Conservation (phyloP, 2,888 invertebrate species). For the Eupeodes latifasciatus region DNA sequence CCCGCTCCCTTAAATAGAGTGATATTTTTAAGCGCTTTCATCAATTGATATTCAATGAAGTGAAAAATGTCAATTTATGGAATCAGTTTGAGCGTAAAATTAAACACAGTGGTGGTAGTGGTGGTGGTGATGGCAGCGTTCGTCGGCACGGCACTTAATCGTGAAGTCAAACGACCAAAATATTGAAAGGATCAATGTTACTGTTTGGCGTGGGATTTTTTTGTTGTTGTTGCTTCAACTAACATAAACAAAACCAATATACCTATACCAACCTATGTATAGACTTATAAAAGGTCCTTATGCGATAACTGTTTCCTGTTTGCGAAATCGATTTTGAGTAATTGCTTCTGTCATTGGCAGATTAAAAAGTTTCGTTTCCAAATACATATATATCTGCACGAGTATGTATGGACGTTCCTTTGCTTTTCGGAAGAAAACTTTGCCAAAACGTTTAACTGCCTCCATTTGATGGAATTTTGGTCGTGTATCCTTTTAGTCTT, state of each 20-base stretch:
- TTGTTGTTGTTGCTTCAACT: conserved; percentile 2
- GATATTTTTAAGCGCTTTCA: conserved; percentile 66
- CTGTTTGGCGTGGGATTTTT: conserved; percentile 27
- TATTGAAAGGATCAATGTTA: conserved; percentile 60
- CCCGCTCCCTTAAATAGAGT: conserved; percentile 53
- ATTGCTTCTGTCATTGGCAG: conserved; percentile 75
- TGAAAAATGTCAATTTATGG: conserved; percentile 73
- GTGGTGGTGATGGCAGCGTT: neutral
- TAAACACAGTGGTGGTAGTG: conserved; percentile 45
- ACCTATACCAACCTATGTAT: neutral
- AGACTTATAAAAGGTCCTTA: neutral
- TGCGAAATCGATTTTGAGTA: conserved; percentile 75
- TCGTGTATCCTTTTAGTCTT: conserved; percentile 13
- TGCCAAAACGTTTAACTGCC: conserved; percentile 55
- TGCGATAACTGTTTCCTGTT: conserved; percentile 75
- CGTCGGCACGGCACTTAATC: neutral
- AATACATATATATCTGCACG: neutral
- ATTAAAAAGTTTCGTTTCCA: conserved; percentile 71
- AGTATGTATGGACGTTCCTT: no score
- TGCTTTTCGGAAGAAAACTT: conserved; percentile 51
- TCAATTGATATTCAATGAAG: conserved; percentile 73
- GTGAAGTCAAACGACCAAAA: conserved; percentile 65
- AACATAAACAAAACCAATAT: conserved; percentile 3
- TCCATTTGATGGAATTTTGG: conserved; percentile 53
- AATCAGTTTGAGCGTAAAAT: conserved; percentile 73